Conservation (phyloP, 2,113 vertebrate genomes). For the Chaenocephalus aceratus region DNA sequence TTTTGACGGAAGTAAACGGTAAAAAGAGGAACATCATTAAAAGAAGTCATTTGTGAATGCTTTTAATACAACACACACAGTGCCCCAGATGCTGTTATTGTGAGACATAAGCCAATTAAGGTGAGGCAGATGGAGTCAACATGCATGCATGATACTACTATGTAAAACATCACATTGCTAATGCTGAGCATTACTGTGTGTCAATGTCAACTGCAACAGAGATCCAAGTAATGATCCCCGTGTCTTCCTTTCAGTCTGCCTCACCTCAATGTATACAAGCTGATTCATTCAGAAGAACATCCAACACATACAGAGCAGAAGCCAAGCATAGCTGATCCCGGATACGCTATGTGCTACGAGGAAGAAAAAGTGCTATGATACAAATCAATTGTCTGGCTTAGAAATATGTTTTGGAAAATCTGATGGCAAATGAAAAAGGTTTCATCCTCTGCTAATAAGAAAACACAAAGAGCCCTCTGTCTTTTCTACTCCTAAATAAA, state of each 20-base stretch:
- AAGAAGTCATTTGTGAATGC: slow-evolving; percentile 41
- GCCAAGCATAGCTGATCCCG: slow-evolving; percentile 19
- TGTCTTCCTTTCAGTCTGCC: slow-evolving; percentile 14
- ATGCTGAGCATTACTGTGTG: slow-evolving; percentile 9
- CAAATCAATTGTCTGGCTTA: slow-evolving; percentile 36
- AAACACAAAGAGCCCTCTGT: slow-evolving; percentile 3
- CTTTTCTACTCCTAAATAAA: slow-evolving; percentile 21
- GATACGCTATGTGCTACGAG: slow-evolving; percentile 7
- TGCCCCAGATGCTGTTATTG: slow-evolving; percentile 49
- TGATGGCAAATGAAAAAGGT: slow-evolving; percentile 28
- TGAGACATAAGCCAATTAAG: slow-evolving; percentile 52
- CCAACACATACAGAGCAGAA: slow-evolving; percentile 40
- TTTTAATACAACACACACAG: slow-evolving; percentile 27
- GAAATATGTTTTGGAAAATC: slow-evolving; percentile 31
- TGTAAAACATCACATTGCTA: slow-evolving; percentile 52
- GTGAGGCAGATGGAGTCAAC: slow-evolving; percentile 42
- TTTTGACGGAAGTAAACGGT: slow-evolving; percentile 11
- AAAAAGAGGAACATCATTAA: slow-evolving; percentile 54
- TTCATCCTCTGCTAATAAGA: slow-evolving; percentile 43
- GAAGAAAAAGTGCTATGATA: slow-evolving; percentile 10
- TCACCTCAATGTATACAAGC: slow-evolving; percentile 22
- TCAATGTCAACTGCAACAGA: slow-evolving; percentile 39
- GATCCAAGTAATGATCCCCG: slow-evolving; percentile 54
- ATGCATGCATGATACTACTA: slow-evolving; percentile 36
- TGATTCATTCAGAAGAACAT: slow-evolving; percentile 32